Percentiles rank a stretch among this genome's conserved stretches.
phyloP scores from a whole-genome alignment of 1,140 invertebrate species.

The Euura lappo region DNA sequence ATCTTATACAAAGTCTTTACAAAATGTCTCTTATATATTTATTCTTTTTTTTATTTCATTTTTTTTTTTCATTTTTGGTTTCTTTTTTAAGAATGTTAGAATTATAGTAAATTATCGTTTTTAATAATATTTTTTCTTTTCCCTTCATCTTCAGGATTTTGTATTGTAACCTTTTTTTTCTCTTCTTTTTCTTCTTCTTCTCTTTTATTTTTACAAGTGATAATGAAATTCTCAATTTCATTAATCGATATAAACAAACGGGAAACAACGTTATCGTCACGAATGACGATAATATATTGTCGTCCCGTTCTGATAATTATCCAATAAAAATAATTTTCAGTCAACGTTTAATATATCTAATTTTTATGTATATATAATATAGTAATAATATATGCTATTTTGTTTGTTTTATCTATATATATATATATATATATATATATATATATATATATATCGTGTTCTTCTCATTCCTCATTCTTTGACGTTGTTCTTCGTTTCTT shows the following conservation, averaged over 20 bases:
- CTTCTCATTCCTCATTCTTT: slow-evolving; percentile 8
- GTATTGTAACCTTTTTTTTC: not conserved
- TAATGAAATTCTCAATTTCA: too few species aligned
- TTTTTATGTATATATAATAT: slow-evolving; percentile 20
- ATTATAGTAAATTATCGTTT: not conserved
- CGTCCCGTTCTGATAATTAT: slow-evolving; percentile 17
- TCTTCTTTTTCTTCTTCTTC: not conserved
- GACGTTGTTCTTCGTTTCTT: slow-evolving; percentile 10
- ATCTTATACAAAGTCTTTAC: slow-evolving; percentile 4
- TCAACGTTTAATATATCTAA: slow-evolving; percentile 32
- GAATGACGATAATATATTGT: not conserved
- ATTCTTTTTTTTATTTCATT: slow-evolving; percentile 26
- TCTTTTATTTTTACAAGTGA: too few species aligned
- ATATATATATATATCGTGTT: too few species aligned
- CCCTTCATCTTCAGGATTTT: too few species aligned
- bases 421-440: too few species aligned
- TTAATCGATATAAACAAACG: too few species aligned
- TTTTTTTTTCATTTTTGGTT: slow-evolving; percentile 33
- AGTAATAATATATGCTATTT: slow-evolving; percentile 23
- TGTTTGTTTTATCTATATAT: slow-evolving; percentile 16
- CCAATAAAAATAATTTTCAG: slow-evolving; percentile 33
- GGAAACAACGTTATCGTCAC: too few species aligned
- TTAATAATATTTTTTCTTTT: not conserved
- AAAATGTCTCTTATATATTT: slow-evolving; percentile 16
- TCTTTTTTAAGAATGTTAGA: slow-evolving; percentile 28